Conservation (phyloP, 2,888 invertebrate species). For the Aspidiotus destructor region DNA sequence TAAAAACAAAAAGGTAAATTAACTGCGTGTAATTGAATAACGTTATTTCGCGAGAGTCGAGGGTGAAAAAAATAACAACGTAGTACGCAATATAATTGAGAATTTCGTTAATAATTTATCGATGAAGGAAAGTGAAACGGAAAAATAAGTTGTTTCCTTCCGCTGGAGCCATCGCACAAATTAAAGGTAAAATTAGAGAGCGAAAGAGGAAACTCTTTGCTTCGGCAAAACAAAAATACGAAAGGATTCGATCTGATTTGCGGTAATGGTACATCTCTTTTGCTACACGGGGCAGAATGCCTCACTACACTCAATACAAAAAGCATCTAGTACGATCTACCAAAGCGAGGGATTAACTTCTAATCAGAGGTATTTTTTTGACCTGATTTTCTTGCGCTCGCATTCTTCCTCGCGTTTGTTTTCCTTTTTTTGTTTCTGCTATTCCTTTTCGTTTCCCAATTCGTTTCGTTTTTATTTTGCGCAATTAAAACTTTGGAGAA, state of each 20-base stretch:
- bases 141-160: too few relatives aligned
- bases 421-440: background rate
- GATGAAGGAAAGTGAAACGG: background rate
- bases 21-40: background rate
- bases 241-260: conserved; percentile 25
- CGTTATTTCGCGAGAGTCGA: too few relatives aligned
- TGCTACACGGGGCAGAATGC: background rate
- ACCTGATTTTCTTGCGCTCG: background rate
- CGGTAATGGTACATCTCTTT: conserved; percentile 30
- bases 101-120: background rate
- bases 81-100: background rate
- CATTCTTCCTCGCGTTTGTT: background rate
- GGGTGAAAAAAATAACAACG: too few relatives aligned
- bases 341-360: conserved; percentile 13
- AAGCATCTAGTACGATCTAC: conserved; percentile 9
- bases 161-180: conserved; percentile 7
- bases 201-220: too few relatives aligned
- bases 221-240: conserved; percentile 6
- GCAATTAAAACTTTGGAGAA: conserved; percentile 20
- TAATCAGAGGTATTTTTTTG: conserved; percentile 8
- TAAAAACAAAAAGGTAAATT: conserved; percentile 47
- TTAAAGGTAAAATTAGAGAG: conserved; percentile 24
- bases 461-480: conserved; percentile 3
- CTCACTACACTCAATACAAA: conserved; percentile 16
- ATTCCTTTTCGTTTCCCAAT: conserved; percentile 9